Conservation (phyloP, 2,797 vertebrate genomes). For the Galago senegalensis region DNA sequence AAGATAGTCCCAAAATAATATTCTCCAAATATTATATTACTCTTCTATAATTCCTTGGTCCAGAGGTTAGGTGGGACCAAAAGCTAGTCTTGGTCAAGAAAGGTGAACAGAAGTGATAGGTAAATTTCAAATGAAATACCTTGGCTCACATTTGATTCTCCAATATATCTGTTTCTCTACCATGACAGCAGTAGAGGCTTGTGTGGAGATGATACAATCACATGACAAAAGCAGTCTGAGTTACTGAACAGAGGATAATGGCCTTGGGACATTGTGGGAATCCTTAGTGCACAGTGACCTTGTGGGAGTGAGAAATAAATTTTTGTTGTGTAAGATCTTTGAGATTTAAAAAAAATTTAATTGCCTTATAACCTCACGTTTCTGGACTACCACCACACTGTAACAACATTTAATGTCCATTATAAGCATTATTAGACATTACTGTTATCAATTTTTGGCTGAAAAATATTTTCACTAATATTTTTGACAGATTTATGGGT, state of each 20-base stretch:
- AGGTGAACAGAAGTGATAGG: neutral
- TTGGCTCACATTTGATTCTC: neutral
- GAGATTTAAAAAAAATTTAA: neutral
- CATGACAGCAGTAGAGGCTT: neutral
- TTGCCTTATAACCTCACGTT: neutral
- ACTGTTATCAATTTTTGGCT: conserved; percentile 63
- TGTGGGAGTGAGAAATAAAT: neutral
- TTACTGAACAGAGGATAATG: neutral
- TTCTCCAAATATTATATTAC: neutral
- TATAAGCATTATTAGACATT: neutral
- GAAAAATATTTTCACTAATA: conserved; percentile 58
- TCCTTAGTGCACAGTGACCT: neutral
- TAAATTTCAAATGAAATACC: neutral
- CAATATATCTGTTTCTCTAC: neutral
- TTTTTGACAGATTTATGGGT: conserved; percentile 65
- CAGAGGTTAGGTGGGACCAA: neutral
- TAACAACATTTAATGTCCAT: conserved; percentile 60
- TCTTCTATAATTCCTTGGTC: neutral
- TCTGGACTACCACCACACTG: neutral
- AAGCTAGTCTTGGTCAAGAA: neutral
- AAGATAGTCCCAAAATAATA: neutral
- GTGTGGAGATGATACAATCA: neutral
- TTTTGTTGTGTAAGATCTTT: neutral
- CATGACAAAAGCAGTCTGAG: neutral
- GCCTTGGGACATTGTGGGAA: neutral